Evolutionary conservation across 2,797 vertebrate species (phyloP), one percentile per base, ranked within the genome.

Genomic region (Peromyscus nudipes): DNA sequence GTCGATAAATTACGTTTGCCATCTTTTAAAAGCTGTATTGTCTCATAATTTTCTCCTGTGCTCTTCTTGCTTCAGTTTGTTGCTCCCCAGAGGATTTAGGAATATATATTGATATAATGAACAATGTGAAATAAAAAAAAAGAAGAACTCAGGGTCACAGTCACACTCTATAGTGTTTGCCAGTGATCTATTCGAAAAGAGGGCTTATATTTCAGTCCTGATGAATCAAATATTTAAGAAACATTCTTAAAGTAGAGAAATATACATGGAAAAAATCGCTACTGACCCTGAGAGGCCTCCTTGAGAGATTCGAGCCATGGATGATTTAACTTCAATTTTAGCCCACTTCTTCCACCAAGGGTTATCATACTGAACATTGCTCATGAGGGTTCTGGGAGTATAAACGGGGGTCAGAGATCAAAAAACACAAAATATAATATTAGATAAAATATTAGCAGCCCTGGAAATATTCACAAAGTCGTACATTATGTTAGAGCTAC

Each of bases 141-240:
- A 95, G 62, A 97, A 95, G 82, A 97, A 97, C 96, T 97, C 96
- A 96, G 92, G 95, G 93, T 97, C 87, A 71, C 71, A 85, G 79
- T 97, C 4, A 14, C 71, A 88, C 16, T 97, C 91, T 57, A 21
- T 49, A 95, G 62, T 97, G 91, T 81, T 98, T 97, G 94, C 46
- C 97, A 89, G 91, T 93, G 88, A 98, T 65, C 69, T 98, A 73
- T 97, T 97, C 94, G 62, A 89, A 98, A 98, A 97, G 92, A 86
- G 97, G 97, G 86, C 49, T 60, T 94, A 82, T 97, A 96, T 96
- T 97, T 96, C 43, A 96, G 73, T 92, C 64, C 96, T 96, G 94
- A 97, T 97, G 76, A 98, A 98, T 95, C 52, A 96, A 96, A 95
- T 98, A 97, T 95, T 97, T 96, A 97, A 98, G 94, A 97, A 97